Conservation (phyloP, 2,797 vertebrate genomes). For the Rhinella marina region DNA sequence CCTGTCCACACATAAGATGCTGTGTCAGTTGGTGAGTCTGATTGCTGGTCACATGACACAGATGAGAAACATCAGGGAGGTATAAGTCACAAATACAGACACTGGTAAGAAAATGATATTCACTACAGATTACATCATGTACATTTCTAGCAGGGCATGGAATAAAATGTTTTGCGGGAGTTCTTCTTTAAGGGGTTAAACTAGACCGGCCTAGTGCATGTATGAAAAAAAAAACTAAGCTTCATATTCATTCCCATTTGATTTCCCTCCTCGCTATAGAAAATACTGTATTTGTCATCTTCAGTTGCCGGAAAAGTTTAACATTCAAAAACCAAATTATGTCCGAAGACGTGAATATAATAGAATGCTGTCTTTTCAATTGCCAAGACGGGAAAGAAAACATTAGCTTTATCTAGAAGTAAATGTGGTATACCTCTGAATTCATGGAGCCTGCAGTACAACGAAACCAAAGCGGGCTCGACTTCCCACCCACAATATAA, state of each 20-base stretch:
- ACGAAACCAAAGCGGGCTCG: constrained; percentile 1
- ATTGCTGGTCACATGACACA: no score
- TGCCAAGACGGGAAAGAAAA: constrained; percentile 18
- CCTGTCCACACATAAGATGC: no score
- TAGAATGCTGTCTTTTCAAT: constrained; percentile 21
- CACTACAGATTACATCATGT: no score
- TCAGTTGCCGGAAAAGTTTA: background rate
- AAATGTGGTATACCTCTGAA: constrained; percentile 14
- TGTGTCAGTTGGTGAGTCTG: no score
- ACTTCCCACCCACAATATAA: constrained; percentile 36
- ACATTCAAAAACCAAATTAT: constrained; percentile 12
- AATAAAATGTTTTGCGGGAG: no score
- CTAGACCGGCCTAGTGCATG: background rate
- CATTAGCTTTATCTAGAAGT: constrained; percentile 23
- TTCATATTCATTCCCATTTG: background rate
- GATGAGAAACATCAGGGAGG: no score
- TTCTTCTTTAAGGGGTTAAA: background rate
- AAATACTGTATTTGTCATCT: constrained; percentile 20
- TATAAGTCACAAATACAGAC: no score
- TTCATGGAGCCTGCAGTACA: background rate
- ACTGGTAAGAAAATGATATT: no score
- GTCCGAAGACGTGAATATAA: constrained; percentile 5
- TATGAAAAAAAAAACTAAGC: background rate
- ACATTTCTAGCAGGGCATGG: no score
- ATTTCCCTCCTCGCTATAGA: background rate